A percentile compares a stretch with the other conserved stretches of the same genome.
Conservation (phyloP, 2,797 vertebrate genomes). For the Buceros bicornis region DNA sequence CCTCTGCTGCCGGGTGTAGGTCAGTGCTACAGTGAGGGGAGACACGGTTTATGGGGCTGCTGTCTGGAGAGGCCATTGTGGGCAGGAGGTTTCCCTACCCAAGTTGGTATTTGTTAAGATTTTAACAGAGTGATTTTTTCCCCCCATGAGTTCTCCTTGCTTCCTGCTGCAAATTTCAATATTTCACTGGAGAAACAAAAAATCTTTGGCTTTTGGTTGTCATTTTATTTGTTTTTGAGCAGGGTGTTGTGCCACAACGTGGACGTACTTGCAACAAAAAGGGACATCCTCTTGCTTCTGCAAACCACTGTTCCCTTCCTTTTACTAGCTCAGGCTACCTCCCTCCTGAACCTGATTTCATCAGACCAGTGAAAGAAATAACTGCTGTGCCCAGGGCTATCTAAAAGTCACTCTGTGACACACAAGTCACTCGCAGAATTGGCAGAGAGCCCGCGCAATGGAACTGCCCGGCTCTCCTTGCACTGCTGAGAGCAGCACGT, state of each 20-base stretch:
- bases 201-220: background rate
- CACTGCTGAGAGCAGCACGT: background rate
- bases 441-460: background rate
- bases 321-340: background rate
- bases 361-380: background rate
- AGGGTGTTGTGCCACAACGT: background rate
- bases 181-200: background rate
- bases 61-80: background rate
- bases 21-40: accelerated
- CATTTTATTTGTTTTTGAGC: background rate
- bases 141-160: background rate
- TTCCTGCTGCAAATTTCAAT: background rate
- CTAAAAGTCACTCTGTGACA: background rate
- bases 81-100: background rate
- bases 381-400: background rate
- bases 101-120: background rate
- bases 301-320: background rate
- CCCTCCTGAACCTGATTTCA: background rate
- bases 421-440: background rate
- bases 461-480: background rate
- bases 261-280: background rate
- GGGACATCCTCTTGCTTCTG: background rate
- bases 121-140: background rate
- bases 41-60: background rate
- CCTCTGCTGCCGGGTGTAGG: background rate